A percentile compares a stretch with the other conserved stretches of the same genome.
phyloP scores from a whole-genome alignment of 1,140 invertebrate genomes.

The Aethina tumida region DNA sequence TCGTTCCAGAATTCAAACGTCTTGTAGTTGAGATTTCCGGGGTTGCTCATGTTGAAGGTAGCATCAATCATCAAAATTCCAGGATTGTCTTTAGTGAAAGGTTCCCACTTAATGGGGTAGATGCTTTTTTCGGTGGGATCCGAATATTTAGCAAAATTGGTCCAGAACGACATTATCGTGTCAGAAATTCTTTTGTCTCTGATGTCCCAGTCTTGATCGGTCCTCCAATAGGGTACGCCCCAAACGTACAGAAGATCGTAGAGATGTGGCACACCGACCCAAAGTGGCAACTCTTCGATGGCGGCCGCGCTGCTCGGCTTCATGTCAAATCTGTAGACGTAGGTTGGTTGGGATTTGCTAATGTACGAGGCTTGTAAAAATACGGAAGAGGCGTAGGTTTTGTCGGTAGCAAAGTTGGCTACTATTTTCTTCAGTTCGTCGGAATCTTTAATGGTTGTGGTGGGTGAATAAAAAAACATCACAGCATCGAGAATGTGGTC shows the following conservation, averaged over 20 bases:
- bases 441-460: constrained; percentile 42
- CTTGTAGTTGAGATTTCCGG: constrained; percentile 56
- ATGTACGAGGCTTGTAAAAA: constrained; percentile 53
- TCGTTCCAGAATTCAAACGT: constrained; percentile 72
- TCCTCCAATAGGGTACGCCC: constrained; percentile 59
- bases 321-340: constrained; percentile 65
- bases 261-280: constrained; percentile 67
- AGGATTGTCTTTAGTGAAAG: constrained; percentile 47
- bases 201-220: constrained; percentile 50
- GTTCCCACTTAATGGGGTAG: constrained; percentile 58
- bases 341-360: constrained; percentile 48
- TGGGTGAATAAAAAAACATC: constrained; percentile 61
- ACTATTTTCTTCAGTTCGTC: constrained; percentile 47
- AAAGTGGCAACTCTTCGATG: constrained; percentile 53
- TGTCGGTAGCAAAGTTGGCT: constrained; percentile 60
- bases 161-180: constrained; percentile 64
- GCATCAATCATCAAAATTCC: constrained; percentile 60
- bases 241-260: constrained; percentile 69
- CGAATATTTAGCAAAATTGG: constrained; percentile 59
- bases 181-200: constrained; percentile 67
- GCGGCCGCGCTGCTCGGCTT: constrained; percentile 53
- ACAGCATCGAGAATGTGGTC: constrained; percentile 62
- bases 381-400: constrained; percentile 58
- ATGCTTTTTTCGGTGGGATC: constrained; percentile 56
- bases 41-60: constrained; percentile 60